These are phyloP conservation scores for Enteromius radiatus DNA, from an alignment of 2,797 vertebrate genomes.

Conservation along the genomic window DNA sequence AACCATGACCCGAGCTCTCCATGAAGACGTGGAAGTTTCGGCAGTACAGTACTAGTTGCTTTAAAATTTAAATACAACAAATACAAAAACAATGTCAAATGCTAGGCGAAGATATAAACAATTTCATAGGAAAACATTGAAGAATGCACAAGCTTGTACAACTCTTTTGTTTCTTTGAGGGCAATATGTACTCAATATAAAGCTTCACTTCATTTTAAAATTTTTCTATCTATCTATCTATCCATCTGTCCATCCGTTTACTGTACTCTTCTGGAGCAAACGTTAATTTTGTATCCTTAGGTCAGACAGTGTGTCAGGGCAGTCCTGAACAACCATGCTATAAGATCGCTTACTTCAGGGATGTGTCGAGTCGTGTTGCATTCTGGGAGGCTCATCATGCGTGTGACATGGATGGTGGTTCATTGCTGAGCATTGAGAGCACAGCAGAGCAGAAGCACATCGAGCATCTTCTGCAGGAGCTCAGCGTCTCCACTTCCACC, in stretches of 20 bases:
- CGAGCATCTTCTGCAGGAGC: constrained; percentile 85
- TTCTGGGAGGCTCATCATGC: constrained; percentile 87
- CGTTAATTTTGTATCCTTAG: constrained; percentile 69
- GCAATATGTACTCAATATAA: no score
- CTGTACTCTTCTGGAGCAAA: neutral
- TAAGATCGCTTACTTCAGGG: constrained; percentile 94
- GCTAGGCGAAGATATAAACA: no score
- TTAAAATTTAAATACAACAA: no score
- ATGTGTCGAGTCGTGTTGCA: constrained; percentile 88
- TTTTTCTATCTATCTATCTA: neutral
- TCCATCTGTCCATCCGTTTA: neutral
- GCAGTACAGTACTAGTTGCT: no score
- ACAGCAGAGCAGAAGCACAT: constrained; percentile 87
- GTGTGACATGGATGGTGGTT: constrained; percentile 86
- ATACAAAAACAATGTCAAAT: no score
- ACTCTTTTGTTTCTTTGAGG: no score
- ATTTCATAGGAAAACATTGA: no score
- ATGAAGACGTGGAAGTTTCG: no score
- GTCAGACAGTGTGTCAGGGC: constrained; percentile 88
- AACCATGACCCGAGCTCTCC: no score
- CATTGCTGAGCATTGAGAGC: constrained; percentile 87
- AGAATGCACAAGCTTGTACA: no score
- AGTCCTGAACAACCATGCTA: constrained; percentile 84
- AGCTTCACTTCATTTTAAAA: no score
- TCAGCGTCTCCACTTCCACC: constrained; percentile 77